Percentiles rank a stretch among this genome's conserved stretches.
Evolutionary conservation across 2,113 vertebrate species (phyloP).

Genomic region (Melanocharis versteri): DNA sequence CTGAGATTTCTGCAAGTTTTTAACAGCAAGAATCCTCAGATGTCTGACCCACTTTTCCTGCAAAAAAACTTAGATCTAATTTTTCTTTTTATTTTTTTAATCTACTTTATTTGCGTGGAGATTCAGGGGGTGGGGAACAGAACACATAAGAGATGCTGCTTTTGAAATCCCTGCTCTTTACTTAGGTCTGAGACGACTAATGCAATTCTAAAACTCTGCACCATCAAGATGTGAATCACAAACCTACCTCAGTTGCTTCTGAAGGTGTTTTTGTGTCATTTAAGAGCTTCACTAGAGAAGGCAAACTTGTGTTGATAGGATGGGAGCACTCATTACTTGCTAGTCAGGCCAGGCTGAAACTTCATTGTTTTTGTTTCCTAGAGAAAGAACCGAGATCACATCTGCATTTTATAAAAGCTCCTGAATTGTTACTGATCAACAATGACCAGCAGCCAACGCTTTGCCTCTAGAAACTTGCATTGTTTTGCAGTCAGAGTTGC

Average conservation of each 20-base stretch:
- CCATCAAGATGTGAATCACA: background rate
- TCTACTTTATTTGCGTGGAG: background rate
- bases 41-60: background rate
- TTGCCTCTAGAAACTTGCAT: slow-evolving; percentile 18
- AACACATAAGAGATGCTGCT: background rate
- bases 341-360: slow-evolving; percentile 13
- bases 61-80: background rate
- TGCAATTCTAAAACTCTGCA: background rate
- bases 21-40: background rate
- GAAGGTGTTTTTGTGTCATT: background rate
- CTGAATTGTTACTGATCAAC: slow-evolving; percentile 18
- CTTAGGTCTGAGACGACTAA: background rate
- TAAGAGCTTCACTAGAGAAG: background rate
- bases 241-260: background rate
- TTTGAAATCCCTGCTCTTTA: background rate
- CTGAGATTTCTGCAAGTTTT: background rate
- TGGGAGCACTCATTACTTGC: background rate
- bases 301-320: background rate
- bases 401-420: slow-evolving; percentile 59
- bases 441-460: background rate
- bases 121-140: background rate
- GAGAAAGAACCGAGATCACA: slow-evolving; percentile 44
- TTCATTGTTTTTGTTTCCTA: slow-evolving; percentile 48
- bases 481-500: slow-evolving; percentile 36
- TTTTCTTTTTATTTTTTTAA: background rate